phyloP scores from a whole-genome alignment of 2,797 vertebrate genomes.

The Trachops cirrhosus region DNA sequence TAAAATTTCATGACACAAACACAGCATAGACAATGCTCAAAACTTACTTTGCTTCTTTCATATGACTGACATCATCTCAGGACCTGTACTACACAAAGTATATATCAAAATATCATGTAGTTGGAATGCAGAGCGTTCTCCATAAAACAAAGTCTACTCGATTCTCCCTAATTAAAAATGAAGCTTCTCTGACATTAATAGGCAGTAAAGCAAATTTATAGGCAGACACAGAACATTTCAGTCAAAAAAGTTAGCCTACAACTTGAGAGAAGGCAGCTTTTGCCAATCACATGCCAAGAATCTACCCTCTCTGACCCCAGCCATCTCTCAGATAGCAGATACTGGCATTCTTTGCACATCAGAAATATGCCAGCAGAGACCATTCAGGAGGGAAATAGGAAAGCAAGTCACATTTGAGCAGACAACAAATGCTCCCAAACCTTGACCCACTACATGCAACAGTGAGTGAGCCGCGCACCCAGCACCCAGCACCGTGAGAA shows the following conservation, averaged over 20 bases:
- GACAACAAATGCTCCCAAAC: conserved; percentile 85
- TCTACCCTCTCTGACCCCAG: conserved; percentile 87
- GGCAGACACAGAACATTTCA: conserved; percentile 84
- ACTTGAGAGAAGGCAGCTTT: conserved; percentile 87
- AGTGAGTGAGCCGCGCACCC: conserved; percentile 81
- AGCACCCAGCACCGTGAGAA: conserved; percentile 81
- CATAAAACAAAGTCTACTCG: conserved; percentile 83
- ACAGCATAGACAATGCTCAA: conserved; percentile 64
- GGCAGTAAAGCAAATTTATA: conserved; percentile 87
- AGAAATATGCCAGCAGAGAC: conserved; percentile 86
- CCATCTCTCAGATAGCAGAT: conserved; percentile 84
- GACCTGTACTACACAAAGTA: conserved; percentile 74
- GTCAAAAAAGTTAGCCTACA: conserved; percentile 88
- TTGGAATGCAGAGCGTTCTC: conserved; percentile 75
- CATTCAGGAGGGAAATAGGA: conserved; percentile 88
- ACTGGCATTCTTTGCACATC: conserved; percentile 88
- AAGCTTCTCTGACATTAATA: conserved; percentile 86
- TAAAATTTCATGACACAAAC: conserved; percentile 71
- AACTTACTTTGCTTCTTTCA: conserved; percentile 74
- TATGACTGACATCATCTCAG: conserved; percentile 78
- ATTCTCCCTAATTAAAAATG: conserved; percentile 86
- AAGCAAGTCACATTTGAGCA: conserved; percentile 87
- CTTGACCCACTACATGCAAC: conserved; percentile 85
- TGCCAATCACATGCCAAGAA: conserved; percentile 88
- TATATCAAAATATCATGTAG: conserved; percentile 74